Evolutionary conservation across 2,113 vertebrate species (phyloP), one percentile per base, ranked within the genome.

Genomic region (Brachypodius melanocephalos): DNA sequence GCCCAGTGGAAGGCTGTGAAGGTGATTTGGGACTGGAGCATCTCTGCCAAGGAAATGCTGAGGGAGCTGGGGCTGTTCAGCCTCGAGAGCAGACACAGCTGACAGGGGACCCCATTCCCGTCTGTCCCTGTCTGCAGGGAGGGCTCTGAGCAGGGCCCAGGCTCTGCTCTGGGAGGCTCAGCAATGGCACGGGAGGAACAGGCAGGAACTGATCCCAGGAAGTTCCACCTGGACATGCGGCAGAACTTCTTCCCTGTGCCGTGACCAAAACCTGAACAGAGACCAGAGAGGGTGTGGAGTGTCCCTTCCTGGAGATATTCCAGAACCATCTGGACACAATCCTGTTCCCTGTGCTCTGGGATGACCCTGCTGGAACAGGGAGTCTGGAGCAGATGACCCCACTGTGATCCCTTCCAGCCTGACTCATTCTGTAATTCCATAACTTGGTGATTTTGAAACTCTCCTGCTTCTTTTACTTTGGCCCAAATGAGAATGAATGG

Each of bases 41-140:
- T 25, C 18, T 58, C 21, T 51, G 3, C 18, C 1, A 18, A 58
- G 52, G 1, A 59, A 14, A 59, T 28, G 51, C 22, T 73, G 85
- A 45, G 59, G 51, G 28, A 73, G 3, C 10, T 80, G 51, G 28
- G 15, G 5, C 18, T 66, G 26, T 17, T 58, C 43, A 51, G 18
- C 12, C 59, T 73, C 0, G 0, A n/a, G 26, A 36, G 2, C 51
- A 49, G 34, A 36, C 40, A 32, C 40, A 75, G 1, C 36, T 24
- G 22, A 73, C 45, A 45, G 38, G 14, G 8, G 6, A 29, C 15
- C 14, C 4, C 45, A 28, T 32, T 2, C 12, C 13, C 51, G 32
- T 17, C 2, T 29, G 24, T 66, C 21, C 3, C 9, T 38, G 43
- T 12, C 36, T 38, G 45, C 45, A n/a, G 68, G 38, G 52, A 74